These are phyloP conservation scores for Amaurobius ferox DNA, from an alignment of 2,888 invertebrate genomes.

Conservation along the genomic window DNA sequence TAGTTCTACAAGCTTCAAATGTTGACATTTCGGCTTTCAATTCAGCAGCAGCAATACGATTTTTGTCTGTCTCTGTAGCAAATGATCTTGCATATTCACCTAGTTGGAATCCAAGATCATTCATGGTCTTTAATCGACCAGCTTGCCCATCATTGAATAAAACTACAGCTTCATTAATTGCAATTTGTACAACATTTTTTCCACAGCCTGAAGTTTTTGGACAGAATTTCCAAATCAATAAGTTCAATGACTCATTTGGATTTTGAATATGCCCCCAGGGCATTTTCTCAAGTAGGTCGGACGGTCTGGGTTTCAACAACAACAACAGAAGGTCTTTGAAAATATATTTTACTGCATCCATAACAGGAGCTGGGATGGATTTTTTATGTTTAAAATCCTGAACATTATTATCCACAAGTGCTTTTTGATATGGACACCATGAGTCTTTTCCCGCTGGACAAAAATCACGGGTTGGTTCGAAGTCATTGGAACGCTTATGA, in stretches of 20 bases:
- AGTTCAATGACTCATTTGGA: slow-evolving; percentile 22
- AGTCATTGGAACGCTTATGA: neutral
- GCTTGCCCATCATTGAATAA: slow-evolving; percentile 3
- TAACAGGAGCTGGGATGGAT: neutral
- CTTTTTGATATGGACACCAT: neutral
- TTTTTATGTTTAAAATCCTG: neutral
- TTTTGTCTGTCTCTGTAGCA: too few relatives aligned
- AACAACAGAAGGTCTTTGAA: neutral
- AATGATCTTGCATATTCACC: too few relatives aligned
- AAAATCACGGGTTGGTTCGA: neutral
- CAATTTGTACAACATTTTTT: neutral
- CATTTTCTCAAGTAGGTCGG: neutral
- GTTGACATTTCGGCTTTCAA: too few relatives aligned
- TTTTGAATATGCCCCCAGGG: slow-evolving; percentile 25
- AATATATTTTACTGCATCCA: neutral
- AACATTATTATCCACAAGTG: neutral
- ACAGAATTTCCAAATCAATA: slow-evolving; percentile 7
- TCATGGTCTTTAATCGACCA: neutral
- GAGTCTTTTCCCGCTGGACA: neutral
- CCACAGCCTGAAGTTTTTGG: slow-evolving; percentile 9
- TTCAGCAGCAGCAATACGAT: too few relatives aligned
- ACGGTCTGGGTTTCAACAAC: too few relatives aligned
- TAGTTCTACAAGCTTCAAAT: too few relatives aligned
- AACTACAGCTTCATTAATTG: neutral
- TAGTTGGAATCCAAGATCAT: neutral